phyloP scores from a whole-genome alignment of 1,140 invertebrate species.

The Phocides pigmalion region DNA sequence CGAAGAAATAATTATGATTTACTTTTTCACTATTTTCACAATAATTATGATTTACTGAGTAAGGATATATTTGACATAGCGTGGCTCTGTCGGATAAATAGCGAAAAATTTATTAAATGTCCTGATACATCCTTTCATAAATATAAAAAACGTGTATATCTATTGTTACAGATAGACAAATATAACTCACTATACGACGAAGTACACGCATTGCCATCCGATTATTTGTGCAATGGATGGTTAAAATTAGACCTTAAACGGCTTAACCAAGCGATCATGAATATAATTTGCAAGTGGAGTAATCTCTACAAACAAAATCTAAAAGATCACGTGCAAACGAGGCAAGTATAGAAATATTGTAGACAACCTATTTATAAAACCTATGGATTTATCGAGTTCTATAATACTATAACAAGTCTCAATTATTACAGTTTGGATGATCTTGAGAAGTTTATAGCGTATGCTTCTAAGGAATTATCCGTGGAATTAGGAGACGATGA shows the following conservation, averaged over 20 bases:
- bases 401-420: background rate
- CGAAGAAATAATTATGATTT: too few relatives aligned
- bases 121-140: too few relatives aligned
- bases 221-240: slow-evolving; percentile 88
- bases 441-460: slow-evolving; percentile 85
- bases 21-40: too few relatives aligned
- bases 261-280: slow-evolving; percentile 90
- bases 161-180: background rate
- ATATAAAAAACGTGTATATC: too few relatives aligned
- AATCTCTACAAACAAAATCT: slow-evolving; percentile 91
- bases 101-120: too few relatives aligned
- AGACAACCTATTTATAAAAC: background rate
- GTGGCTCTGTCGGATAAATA: too few relatives aligned
- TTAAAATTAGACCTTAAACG: slow-evolving; percentile 88
- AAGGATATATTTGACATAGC: too few relatives aligned
- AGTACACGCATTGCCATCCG: slow-evolving; percentile 61
- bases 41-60: too few relatives aligned
- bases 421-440: slow-evolving; percentile 76
- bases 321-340: slow-evolving; percentile 87
- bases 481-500: slow-evolving; percentile 87
- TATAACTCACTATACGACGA: slow-evolving; percentile 64
- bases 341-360: background rate
- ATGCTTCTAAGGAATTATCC: slow-evolving; percentile 84
- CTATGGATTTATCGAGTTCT: too few relatives aligned
- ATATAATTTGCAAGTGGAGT: slow-evolving; percentile 91